Evolutionary conservation across 1,140 invertebrate species (phyloP).

Genomic region (Harpegnathos saltator): DNA sequence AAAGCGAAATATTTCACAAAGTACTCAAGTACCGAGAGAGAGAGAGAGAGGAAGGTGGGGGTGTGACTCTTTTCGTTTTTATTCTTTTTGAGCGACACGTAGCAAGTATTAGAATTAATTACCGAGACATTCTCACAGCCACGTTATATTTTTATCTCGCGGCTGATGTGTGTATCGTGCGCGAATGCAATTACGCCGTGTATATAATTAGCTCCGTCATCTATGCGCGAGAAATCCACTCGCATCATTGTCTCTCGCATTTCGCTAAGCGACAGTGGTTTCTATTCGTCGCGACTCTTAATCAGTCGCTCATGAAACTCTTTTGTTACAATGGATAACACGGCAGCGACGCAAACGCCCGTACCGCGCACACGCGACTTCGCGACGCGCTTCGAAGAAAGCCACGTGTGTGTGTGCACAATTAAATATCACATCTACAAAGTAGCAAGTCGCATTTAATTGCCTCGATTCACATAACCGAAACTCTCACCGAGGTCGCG

Average conservation of each 20-base stretch:
- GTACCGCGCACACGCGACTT: background rate
- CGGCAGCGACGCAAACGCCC: background rate
- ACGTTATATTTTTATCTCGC: background rate
- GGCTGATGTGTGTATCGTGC: background rate
- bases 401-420: background rate
- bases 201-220: background rate
- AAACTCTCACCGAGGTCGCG: background rate
- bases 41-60: no score
- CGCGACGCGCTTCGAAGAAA: slow-evolving; percentile 22
- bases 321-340: background rate
- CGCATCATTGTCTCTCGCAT: slow-evolving; percentile 17
- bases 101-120: background rate
- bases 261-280: background rate
- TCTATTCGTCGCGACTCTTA: background rate
- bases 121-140: no score
- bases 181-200: background rate
- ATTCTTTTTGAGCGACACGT: no score
- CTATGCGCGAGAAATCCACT: background rate
- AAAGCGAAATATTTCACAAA: slow-evolving; percentile 6
- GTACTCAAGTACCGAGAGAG: no score
- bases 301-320: slow-evolving; percentile 11
- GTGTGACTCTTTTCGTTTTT: no score
- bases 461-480: slow-evolving; percentile 27
- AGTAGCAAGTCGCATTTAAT: slow-evolving; percentile 17
- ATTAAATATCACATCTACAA: slow-evolving; percentile 23